Evolutionary conservation across 2,888 invertebrate genomes (phyloP).

Genomic region (Ichneumoninae sp.): DNA sequence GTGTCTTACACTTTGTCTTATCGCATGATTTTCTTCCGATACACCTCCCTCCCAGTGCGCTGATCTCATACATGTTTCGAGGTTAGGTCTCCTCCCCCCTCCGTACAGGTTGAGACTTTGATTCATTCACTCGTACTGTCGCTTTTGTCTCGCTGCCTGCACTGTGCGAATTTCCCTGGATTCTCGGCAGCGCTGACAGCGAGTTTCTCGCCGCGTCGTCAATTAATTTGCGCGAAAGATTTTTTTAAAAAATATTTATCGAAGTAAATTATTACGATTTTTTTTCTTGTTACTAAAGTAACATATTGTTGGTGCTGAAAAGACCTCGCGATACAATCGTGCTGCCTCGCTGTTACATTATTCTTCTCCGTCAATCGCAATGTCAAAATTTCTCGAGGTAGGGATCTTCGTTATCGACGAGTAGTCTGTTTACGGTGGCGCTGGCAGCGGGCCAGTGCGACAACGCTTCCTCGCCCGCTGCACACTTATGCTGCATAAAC

Average conservation of each 20-base stretch:
- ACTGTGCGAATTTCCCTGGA: background rate
- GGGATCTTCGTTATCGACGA: constrained; percentile 40
- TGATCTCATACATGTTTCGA: constrained; percentile 26
- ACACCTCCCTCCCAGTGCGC: background rate
- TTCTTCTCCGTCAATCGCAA: background rate
- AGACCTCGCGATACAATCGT: background rate
- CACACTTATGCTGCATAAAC: constrained; percentile 27
- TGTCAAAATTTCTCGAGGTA: background rate
- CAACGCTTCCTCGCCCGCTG: constrained; percentile 13
- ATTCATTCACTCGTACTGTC: background rate
- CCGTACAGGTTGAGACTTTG: background rate
- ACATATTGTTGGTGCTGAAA: background rate
- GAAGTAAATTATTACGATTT: background rate
- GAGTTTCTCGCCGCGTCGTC: background rate
- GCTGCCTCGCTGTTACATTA: background rate
- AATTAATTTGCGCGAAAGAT: background rate
- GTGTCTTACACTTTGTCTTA: background rate
- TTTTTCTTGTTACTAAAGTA: background rate
- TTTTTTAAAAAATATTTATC: background rate
- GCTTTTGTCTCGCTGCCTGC: background rate
- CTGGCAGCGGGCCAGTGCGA: constrained; percentile 33
- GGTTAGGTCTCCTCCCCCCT: constrained; percentile 20
- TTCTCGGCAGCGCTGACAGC: too few species aligned
- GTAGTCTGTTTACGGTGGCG: constrained; percentile 27
- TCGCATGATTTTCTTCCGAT: background rate